Evolutionary conservation across 2,888 invertebrate genomes (phyloP).

Genomic region (Zygogramma bicolorata): DNA sequence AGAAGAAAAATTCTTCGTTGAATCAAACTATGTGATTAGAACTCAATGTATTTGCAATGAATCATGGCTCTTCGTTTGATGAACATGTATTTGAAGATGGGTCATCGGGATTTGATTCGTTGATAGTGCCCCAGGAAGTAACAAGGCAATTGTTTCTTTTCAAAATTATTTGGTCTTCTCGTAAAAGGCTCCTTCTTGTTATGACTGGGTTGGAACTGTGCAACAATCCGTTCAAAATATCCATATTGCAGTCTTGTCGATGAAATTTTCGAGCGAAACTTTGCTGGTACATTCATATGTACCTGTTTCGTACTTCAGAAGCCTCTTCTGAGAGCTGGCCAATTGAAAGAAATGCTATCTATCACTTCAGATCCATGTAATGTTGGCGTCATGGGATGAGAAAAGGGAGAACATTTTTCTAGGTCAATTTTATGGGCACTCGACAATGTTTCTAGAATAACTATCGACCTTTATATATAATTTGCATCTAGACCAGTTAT

Average conservation of each 20-base stretch:
- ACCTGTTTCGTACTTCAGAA: background rate
- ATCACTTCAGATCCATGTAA: slow-evolving; percentile 12
- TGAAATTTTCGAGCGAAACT: background rate
- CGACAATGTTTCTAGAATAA: slow-evolving; percentile 43
- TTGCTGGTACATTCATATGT: no score
- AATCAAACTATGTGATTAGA: background rate
- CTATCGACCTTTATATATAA: slow-evolving; percentile 26
- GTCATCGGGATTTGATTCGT: background rate
- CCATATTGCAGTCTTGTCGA: background rate
- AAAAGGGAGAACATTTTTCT: slow-evolving; percentile 35
- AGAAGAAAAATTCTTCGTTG: background rate
- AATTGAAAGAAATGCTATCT: background rate
- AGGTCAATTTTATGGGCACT: slow-evolving; percentile 41
- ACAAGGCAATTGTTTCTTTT: background rate
- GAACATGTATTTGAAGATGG: background rate
- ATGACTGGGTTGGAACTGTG: slow-evolving; percentile 4
- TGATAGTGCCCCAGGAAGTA: background rate
- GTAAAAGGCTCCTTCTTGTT: slow-evolving; percentile 1
- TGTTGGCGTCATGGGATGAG: slow-evolving; percentile 41
- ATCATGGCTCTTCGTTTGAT: background rate
- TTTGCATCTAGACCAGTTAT: slow-evolving; percentile 43
- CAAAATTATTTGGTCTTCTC: background rate
- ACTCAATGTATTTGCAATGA: background rate
- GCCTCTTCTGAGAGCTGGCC: background rate
- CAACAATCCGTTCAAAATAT: slow-evolving; percentile 15